Conservation (phyloP, 2,113 vertebrate genomes). For the Oreochromis aureus region DNA sequence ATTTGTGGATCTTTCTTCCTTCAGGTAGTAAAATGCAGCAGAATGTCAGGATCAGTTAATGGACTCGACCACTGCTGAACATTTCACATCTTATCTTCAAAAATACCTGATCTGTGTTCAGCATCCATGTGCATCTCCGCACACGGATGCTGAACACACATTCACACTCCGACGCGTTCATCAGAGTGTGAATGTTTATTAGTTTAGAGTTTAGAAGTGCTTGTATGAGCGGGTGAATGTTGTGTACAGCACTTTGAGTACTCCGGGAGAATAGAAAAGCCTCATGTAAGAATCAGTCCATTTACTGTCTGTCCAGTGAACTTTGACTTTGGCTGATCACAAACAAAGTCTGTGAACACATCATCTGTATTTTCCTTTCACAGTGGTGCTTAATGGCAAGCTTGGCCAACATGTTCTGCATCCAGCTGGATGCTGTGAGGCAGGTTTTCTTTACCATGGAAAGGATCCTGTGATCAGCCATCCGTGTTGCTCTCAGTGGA, state of each 20-base stretch:
- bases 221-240: too few species aligned
- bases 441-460: not conserved
- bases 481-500: not conserved
- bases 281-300: too few species aligned
- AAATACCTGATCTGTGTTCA: fast-evolving
- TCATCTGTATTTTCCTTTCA: not conserved
- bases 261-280: too few species aligned
- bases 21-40: not conserved
- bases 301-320: not conserved
- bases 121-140: not conserved
- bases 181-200: too few species aligned
- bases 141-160: too few species aligned
- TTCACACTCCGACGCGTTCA: too few species aligned
- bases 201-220: too few species aligned
- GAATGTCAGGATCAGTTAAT: not conserved
- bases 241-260: too few species aligned
- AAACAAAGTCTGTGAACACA: not conserved
- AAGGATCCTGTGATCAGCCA: not conserved
- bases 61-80: not conserved
- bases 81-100: not conserved
- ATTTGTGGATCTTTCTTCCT: not conserved
- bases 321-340: not conserved
- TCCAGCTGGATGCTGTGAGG: not conserved
- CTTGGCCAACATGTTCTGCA: not conserved
- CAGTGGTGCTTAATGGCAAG: fast-evolving